Percentiles rank a stretch among this genome's conserved stretches.
phyloP scores from a whole-genome alignment of 2,113 vertebrate genomes.

The Sceloporus tristichus region DNA sequence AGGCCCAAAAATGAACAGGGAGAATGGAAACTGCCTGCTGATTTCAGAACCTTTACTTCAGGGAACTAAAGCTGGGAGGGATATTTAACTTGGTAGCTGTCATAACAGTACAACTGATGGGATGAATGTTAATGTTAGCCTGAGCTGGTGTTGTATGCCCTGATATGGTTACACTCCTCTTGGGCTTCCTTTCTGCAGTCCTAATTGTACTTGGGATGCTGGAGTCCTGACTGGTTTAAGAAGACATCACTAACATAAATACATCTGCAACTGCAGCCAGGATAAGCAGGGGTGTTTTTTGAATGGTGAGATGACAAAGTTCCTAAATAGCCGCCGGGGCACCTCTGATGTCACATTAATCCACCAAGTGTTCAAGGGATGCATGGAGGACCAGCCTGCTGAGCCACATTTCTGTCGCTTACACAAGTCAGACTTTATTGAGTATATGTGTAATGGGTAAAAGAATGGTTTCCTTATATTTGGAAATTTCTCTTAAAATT shows the following conservation, averaged over 20 bases:
- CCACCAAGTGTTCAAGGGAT: background rate
- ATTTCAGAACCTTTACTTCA: background rate
- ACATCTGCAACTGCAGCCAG: conserved; percentile 22
- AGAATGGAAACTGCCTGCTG: background rate
- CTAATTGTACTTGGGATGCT: background rate
- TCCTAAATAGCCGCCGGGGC: conserved; percentile 41
- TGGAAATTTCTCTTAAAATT: conserved; percentile 42
- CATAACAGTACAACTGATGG: conserved; percentile 22
- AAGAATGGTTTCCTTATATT: conserved; percentile 68
- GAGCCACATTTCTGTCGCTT: conserved; percentile 49
- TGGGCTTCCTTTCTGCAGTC: background rate
- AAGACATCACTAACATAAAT: background rate
- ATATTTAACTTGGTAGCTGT: conserved; percentile 4
- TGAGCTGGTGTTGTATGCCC: conserved; percentile 4
- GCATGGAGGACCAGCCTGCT: background rate
- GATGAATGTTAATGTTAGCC: conserved; percentile 12
- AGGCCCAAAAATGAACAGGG: background rate
- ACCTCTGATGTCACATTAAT: conserved; percentile 67
- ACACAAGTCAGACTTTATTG: background rate
- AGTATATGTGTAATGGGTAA: conserved; percentile 70
- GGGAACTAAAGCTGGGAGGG: background rate
- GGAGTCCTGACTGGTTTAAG: background rate
- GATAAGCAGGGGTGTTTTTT: conserved; percentile 31
- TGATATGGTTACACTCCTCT: conserved; percentile 10
- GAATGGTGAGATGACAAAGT: conserved; percentile 7